phyloP scores from a whole-genome alignment of 2,113 vertebrate species.

The Addax nasomaculatus region DNA sequence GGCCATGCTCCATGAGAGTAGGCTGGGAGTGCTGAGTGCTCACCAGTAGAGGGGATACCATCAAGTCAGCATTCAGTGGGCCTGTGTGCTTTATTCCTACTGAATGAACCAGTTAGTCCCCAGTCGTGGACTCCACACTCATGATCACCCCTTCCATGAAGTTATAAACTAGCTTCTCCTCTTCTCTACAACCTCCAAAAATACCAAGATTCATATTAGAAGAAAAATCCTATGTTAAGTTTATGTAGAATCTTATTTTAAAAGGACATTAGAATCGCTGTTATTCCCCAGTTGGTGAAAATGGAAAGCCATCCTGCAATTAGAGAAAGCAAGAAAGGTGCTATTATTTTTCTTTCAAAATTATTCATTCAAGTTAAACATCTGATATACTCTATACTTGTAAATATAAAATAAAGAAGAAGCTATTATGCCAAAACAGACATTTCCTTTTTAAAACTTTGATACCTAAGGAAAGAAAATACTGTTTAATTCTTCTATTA shows the following conservation, averaged over 20 bases:
- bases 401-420: neutral
- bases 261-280: neutral
- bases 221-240: neutral
- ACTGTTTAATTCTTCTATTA: neutral
- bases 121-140: neutral
- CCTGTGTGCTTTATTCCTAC: neutral
- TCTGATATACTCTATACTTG: neutral
- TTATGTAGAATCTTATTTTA: neutral
- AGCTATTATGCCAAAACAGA: neutral
- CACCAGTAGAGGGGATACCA: neutral
- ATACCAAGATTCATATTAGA: neutral
- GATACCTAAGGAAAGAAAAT: neutral
- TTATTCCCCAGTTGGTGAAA: neutral
- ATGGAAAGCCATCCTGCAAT: neutral
- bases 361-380: neutral
- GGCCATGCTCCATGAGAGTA: neutral
- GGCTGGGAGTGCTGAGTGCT: neutral
- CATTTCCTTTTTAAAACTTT: constrained; percentile 10
- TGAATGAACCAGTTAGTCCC: neutral
- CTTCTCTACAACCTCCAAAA: neutral
- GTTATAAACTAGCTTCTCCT: neutral
- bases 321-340: neutral
- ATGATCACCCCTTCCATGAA: neutral
- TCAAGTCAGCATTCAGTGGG: neutral
- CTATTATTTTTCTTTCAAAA: neutral